A percentile compares a stretch with the other conserved stretches of the same genome.
phyloP scores from a whole-genome alignment of 53 echinoderm and acorn worm genomes.

The Paelopatides confundens region DNA sequence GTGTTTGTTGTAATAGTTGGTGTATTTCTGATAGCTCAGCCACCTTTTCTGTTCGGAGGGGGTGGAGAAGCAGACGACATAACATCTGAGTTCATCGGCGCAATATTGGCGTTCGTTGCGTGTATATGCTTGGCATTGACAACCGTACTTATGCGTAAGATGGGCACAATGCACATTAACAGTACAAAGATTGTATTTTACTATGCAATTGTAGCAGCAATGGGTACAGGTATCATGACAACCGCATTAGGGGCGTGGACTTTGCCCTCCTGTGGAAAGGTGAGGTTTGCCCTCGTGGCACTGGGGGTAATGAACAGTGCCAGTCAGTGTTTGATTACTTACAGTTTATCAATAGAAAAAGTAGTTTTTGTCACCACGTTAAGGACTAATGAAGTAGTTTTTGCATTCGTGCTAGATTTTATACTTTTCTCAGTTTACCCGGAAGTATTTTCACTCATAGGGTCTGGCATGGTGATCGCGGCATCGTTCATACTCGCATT shows the following conservation, averaged over 20 bases:
- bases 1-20: background rate
- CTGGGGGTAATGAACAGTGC: background rate
- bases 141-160: background rate
- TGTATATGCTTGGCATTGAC: background rate
- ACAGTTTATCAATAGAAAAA: background rate
- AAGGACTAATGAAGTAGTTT: constrained; percentile 29
- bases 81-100: constrained; percentile 24
- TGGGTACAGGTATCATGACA: background rate
- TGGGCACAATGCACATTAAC: background rate
- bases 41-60: constrained; percentile 19
- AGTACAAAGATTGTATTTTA: background rate
- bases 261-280: background rate
- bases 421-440: background rate
- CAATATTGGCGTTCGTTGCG: background rate
- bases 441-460: background rate
- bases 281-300: background rate
- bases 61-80: background rate
- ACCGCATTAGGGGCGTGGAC: background rate
- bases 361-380: constrained; percentile 8
- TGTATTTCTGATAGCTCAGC: constrained; percentile 27
- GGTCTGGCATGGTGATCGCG: background rate
- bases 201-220: background rate
- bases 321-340: background rate
- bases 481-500: background rate
- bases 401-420: constrained; percentile 6